Conservation (phyloP, 2,797 vertebrate genomes). For the Myiotriccus ornatus region DNA sequence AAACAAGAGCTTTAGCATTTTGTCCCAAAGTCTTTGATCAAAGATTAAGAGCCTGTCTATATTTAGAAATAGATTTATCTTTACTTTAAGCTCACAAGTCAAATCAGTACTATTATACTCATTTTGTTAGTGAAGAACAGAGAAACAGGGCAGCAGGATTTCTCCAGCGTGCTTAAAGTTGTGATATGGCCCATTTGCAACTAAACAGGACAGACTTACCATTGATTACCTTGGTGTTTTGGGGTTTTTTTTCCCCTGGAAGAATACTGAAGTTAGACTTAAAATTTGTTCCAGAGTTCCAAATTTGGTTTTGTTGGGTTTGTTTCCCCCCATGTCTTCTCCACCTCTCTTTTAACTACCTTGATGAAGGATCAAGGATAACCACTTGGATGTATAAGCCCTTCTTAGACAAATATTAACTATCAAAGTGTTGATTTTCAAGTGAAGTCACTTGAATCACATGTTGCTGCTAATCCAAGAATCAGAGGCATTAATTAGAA, state of each 20-base stretch:
- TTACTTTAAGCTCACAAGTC: neutral
- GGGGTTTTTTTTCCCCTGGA: neutral
- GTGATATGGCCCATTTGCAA: neutral
- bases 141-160: neutral
- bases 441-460: neutral
- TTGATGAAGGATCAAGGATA: neutral
- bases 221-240: neutral
- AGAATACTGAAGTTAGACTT: neutral
- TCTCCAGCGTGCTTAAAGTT: neutral
- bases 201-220: neutral
- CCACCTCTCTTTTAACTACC: neutral
- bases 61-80: neutral
- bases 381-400: neutral
- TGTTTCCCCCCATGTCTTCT: neutral
- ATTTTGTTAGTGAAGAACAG: neutral
- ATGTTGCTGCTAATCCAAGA: neutral
- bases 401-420: neutral
- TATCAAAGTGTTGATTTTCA: neutral
- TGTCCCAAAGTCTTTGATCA: neutral
- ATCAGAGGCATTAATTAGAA: neutral
- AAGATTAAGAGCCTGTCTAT: neutral
- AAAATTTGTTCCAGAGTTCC: neutral
- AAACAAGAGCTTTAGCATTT: neutral
- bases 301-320: neutral
- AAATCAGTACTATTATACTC: neutral